Base-by-base conservation (phyloP, 2,113 vertebrate genomes). In the Neopipo cinnamomea region DNA sequence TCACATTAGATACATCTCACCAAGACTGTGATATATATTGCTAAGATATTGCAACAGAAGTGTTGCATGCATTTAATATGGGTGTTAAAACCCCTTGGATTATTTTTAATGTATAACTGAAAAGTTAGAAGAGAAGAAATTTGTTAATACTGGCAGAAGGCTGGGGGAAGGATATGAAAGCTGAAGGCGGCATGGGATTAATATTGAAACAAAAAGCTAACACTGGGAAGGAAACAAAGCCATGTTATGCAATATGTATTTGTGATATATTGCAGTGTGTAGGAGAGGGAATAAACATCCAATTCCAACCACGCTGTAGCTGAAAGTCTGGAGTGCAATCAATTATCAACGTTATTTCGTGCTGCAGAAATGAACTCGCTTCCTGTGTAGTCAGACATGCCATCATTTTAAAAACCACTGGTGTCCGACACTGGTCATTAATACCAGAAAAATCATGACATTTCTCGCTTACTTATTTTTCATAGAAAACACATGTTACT, bases 401-500 rank as follows among this genome's bases (percentile, higher is more conserved):
- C 15, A 53, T 66, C 4, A n/a, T 63, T 91, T 89, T 47, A 78
- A 75, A 87, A 24, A 31, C 19, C 39, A n/a, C 27, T 63, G 42
- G 6, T 49, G 42, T 71, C 31, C 19, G 30, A 50, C 47, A n/a
- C 5, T 15, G 6, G 5, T 12, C 4, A 9, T 88, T 87, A 85
- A 75, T 42, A 66, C 8, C 47, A 59, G 25, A 11, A 39, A 72
- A 81, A 50, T 52, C 1, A 21, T 24, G 8, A 37, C 2, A 7
- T 85, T 56, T 52, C 33, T 74, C 58, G 21, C 37, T 87, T 71
- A 31, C 14, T 85, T 35, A 41, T 47, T 84, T 93, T 72, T 67
- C 6, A 12, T 21, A 71, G 35, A 71, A 59, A 46, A 37, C 7
- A 52, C 5, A 1, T 0, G 2, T 0, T 6, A 33, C 62, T 70